phyloP scores from a whole-genome alignment of 2,888 invertebrate genomes.

The Malachius bipustulatus region DNA sequence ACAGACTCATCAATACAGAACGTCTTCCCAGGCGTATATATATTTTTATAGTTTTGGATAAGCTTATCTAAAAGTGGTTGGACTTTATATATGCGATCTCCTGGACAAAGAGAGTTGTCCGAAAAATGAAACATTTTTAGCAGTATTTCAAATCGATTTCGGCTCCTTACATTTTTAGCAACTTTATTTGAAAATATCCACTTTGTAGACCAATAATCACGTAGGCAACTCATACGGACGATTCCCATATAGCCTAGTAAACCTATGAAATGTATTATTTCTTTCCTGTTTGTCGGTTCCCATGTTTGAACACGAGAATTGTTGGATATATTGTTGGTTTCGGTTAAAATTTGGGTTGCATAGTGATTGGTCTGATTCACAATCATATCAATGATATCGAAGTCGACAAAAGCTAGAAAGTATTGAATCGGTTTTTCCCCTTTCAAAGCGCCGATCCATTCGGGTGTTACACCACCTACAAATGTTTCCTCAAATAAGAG shows the following conservation, averaged over 20 bases:
- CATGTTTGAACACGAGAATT: slow-evolving; percentile 10
- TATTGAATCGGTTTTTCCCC: slow-evolving; percentile 4
- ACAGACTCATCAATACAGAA: slow-evolving; percentile 10
- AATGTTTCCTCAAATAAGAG: slow-evolving; percentile 9
- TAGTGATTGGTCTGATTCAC: slow-evolving; percentile 11
- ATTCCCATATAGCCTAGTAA: slow-evolving; percentile 15
- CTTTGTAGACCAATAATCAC: slow-evolving; percentile 15
- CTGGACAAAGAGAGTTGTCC: slow-evolving; percentile 1
- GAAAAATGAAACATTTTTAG: slow-evolving; percentile 6
- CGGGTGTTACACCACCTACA: slow-evolving; percentile 9
- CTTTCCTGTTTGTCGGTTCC: slow-evolving; percentile 12
- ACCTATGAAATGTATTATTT: slow-evolving; percentile 15
- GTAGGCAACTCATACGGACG: slow-evolving; percentile 7
- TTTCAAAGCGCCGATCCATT: slow-evolving; percentile 7
- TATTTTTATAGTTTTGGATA: slow-evolving; percentile 4
- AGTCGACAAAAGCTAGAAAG: slow-evolving; percentile 5
- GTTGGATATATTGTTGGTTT: slow-evolving; percentile 9
- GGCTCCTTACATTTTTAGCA: slow-evolving; percentile 8
- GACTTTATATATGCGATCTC: slow-evolving; percentile 5
- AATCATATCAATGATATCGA: slow-evolving; percentile 4
- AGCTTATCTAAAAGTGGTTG: slow-evolving; percentile 9
- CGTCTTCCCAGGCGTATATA: slow-evolving; percentile 6
- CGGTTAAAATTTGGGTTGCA: slow-evolving; percentile 12
- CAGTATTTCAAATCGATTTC: slow-evolving; percentile 5
- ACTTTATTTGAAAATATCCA: slow-evolving; percentile 11